A percentile compares a stretch with the other conserved stretches of the same genome.
These are phyloP conservation scores for Halocynthia aurantium DNA, from an alignment of 23 tunicate species.

Conservation along the genomic window DNA sequence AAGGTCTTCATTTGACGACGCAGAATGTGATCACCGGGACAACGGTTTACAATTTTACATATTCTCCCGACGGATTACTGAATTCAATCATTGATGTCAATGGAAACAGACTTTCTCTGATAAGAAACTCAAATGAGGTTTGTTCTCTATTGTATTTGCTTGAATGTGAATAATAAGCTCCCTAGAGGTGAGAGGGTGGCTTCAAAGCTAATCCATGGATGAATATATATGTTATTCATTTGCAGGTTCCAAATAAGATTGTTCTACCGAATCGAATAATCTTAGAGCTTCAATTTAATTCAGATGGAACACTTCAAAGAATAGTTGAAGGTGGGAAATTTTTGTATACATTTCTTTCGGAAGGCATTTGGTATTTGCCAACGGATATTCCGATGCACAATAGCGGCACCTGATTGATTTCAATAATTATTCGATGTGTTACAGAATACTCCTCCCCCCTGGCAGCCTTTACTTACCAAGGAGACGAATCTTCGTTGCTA, in stretches of 20 bases:
- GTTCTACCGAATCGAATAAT: conserved; percentile 42
- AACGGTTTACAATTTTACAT: conserved; percentile 54
- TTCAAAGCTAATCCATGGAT: neutral
- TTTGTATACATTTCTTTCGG: no score
- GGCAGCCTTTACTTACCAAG: conserved; percentile 70
- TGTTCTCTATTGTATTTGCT: neutral
- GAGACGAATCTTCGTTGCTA: conserved; percentile 39
- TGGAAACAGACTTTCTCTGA: conserved; percentile 43
- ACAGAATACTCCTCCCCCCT: conserved; percentile 27
- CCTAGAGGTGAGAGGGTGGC: no score
- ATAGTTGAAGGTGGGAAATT: conserved; percentile 37
- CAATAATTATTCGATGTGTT: neutral
- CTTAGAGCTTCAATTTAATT: conserved; percentile 23
- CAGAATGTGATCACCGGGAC: conserved; percentile 84
- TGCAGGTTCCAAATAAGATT: conserved; percentile 34
- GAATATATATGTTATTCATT: neutral
- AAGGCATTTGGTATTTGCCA: no score
- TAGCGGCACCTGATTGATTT: no score
- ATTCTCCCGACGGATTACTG: conserved; percentile 27
- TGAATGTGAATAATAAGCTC: no score
- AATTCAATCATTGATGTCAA: conserved; percentile 43
- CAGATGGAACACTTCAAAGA: conserved; percentile 17
- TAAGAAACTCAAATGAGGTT: conserved; percentile 30
- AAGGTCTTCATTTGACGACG: conserved; percentile 71
- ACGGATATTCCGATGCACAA: no score